Base-by-base conservation (phyloP, 2,797 vertebrate species). In the Scolopax bukidnonensis region DNA sequence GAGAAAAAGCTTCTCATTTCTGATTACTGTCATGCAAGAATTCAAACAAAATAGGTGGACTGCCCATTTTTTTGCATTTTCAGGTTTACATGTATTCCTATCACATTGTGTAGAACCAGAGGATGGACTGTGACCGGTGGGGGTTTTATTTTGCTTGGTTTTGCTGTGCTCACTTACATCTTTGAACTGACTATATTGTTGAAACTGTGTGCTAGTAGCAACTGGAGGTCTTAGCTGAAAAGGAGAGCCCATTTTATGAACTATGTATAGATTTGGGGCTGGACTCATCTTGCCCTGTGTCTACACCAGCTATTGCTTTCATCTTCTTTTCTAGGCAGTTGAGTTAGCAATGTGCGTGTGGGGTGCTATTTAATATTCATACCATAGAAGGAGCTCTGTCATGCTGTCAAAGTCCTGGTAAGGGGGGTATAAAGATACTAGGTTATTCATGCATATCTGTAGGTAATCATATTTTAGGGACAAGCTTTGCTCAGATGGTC, bases 21-120 rank as follows among this genome's bases (percentile, higher is more conserved):
- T 68, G 21, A 20, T 67, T 51, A 11, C 18, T 65, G 64, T 70
- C 84, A 11, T 30, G 56, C 21, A 36, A 54, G 54, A 30, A 3
- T 73, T 88, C 23, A 25, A 75, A 90, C 33, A 16, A 48, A 70
- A 50, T 7, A 47, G 45, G 4, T 50, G 21, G 56, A 41, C 25
- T 53, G 23, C 28, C 16, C 45, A 65, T 11, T 41, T 8, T 71
- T 74, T 67, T 59, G 12, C 21, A 6, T 65, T 33, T 12, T 36
- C 40, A 47, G 38, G 3, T 64, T 61, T 48, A 9, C 0, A 0
- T 16, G 9, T 60, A 24, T 8, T 77, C 17, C 15, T 61, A 2
- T 45, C 17, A 5, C 0, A 0, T 1, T 53, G 16, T 21, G 3
- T 40, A 1, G 61, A 47, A 59, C 16, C 38, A 64, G 73, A 78